Evolutionary conservation across 2,113 vertebrate species (phyloP), one percentile per base, ranked within the genome.

Genomic region (Strix aluco): DNA sequence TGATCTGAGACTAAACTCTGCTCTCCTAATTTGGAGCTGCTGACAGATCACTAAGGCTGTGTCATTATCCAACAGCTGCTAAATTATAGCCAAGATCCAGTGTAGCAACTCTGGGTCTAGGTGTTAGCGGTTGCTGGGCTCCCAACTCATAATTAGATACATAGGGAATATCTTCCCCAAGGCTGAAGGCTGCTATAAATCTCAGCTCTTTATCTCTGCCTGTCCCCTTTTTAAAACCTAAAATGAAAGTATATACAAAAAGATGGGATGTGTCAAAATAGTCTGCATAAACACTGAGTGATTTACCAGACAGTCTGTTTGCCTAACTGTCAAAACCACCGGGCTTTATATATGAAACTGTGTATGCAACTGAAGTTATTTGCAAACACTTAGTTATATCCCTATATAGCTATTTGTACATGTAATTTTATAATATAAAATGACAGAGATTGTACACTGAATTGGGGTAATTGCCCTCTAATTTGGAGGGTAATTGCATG

Each of bases 401-500:
- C 94, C 94, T 91, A 85, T 96, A 96, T 90, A 96, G 96, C 96
- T 96, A 95, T 97, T 94, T 96, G 95, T 95, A 65, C 88, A 87
- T 88, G 94, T 54, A 92, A 97, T 96, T 97, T 94, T 92, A 94
- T 94, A 94, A 91, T 95, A 92, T 81, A 95, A 96, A 91, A 96
- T 71, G 70, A 86, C 94, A 20, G 91, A 94, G 92, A 96, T 95
- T 96, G 95, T 95, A 38, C 88, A 85, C 81, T 96, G 96, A 96
- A 97, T 96, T 92, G 94, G 94, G 95, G 96, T 96, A 97, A 96
- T 96, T 96, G 95, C 95, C 96, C 96, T 96, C 96, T 97, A 96
- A 96, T 97, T 97, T 97, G 94, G 92, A 97, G 95, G 95, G 95
- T 95, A 96, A 96, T 96, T 97, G 97, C 97, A 95, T 10, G 89